Evolutionary conservation across 2,888 invertebrate species (phyloP).

Genomic region (Pilophorus perplexus): DNA sequence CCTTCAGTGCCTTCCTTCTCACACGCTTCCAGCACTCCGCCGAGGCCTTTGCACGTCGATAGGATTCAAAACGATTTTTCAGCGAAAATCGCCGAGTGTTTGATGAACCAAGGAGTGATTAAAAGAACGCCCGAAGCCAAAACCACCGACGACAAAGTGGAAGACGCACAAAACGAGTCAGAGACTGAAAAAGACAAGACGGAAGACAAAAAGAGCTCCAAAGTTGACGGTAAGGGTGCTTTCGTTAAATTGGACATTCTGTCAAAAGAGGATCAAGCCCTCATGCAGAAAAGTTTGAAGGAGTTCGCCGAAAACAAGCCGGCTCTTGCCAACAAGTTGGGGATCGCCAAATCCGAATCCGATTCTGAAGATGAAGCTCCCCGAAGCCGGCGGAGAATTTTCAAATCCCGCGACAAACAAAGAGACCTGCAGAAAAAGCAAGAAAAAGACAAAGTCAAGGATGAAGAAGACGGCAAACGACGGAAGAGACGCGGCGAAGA

Average conservation of each 20-base stretch:
- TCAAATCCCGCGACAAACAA: slow-evolving; percentile 15
- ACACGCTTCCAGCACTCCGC: slow-evolving; percentile 11
- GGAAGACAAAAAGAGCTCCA: not conserved
- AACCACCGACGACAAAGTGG: not conserved
- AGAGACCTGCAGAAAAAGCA: slow-evolving; percentile 12
- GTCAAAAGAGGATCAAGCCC: slow-evolving; percentile 56
- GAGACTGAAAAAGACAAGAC: not conserved
- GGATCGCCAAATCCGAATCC: slow-evolving; percentile 52
- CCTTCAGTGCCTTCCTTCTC: slow-evolving; percentile 34
- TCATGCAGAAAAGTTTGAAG: slow-evolving; percentile 65
- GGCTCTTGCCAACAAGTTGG: slow-evolving; percentile 17
- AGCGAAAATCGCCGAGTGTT: slow-evolving; percentile 42
- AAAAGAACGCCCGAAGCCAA: slow-evolving; percentile 20
- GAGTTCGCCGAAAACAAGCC: slow-evolving; percentile 62
- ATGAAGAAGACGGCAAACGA: not conserved
- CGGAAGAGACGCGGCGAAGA: slow-evolving; percentile 14
- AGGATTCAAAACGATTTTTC: slow-evolving; percentile 34
- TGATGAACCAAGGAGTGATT: slow-evolving; percentile 31
- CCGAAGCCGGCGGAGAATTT: slow-evolving; percentile 56
- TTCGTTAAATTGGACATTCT: slow-evolving; percentile 45
- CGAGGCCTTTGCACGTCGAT: slow-evolving; percentile 20
- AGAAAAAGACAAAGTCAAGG: slow-evolving; percentile 4
- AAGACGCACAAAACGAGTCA: not conserved
- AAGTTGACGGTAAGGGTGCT: slow-evolving; percentile 6
- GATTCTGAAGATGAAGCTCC: slow-evolving; percentile 60